Evolutionary conservation across 2,797 vertebrate species (phyloP).

Genomic region (Pangasius krempfi): DNA sequence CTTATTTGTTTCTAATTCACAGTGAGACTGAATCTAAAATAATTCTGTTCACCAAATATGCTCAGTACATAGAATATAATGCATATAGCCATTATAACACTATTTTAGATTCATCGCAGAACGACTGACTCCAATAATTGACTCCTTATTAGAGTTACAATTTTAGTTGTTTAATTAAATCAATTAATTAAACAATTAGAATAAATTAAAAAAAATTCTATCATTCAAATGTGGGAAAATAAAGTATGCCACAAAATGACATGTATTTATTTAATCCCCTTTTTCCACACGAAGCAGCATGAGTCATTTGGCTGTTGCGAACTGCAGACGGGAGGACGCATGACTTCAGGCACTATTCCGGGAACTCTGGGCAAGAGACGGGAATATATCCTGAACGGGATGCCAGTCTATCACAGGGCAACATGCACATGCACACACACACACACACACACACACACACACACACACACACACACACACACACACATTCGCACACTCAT

Average conservation of each 20-base stretch:
- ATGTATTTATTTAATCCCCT: not conserved
- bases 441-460: not conserved
- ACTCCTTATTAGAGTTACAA: not conserved
- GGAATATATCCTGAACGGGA: constrained; percentile 3
- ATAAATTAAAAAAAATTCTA: not conserved
- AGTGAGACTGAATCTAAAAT: not conserved
- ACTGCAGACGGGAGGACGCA: constrained; percentile 1
- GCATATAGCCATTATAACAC: not conserved
- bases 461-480: not conserved
- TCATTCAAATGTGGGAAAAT: not conserved
- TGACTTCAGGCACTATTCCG: constrained; percentile 10
- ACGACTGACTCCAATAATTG: not conserved
- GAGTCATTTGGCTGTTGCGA: constrained; percentile 14
- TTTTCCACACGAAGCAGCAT: not conserved
- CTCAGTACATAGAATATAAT: not conserved
- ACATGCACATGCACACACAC: not conserved
- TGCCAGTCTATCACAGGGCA: constrained; percentile 8
- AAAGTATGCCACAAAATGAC: not conserved
- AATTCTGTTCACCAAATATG: not conserved
- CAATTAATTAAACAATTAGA: not conserved
- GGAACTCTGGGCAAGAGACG: not conserved
- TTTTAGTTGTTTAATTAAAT: not conserved
- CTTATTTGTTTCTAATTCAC: not conserved
- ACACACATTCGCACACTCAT: not conserved
- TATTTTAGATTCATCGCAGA: not conserved